Evolutionary conservation across 2,797 vertebrate genomes (phyloP).

Genomic region (Manis crassicaudata): DNA sequence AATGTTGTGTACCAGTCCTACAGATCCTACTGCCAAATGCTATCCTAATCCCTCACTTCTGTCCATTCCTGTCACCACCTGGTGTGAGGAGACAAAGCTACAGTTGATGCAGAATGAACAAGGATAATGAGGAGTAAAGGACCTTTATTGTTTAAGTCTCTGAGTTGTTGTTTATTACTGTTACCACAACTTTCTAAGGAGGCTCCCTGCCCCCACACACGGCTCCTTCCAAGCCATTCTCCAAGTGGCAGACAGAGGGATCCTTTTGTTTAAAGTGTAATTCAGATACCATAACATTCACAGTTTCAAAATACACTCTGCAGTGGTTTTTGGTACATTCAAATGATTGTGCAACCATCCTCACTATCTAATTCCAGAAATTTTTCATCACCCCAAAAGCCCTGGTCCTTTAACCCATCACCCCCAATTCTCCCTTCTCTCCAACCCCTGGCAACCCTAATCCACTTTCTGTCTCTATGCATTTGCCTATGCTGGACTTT

Average conservation of each 20-base stretch:
- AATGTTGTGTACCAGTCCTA: neutral
- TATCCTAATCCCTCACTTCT: neutral
- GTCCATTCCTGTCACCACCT: neutral
- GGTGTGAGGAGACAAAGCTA: neutral
- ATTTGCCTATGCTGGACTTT: neutral
- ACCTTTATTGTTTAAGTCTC: neutral
- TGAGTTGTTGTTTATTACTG: neutral
- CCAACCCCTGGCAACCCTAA: neutral
- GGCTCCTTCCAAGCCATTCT: neutral
- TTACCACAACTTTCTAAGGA: neutral
- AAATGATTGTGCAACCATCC: neutral
- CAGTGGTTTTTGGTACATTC: neutral
- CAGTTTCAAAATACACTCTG: neutral
- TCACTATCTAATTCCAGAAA: neutral
- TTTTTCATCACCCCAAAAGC: neutral
- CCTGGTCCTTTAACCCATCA: neutral
- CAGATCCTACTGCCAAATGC: neutral
- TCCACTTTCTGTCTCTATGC: neutral
- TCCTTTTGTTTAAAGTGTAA: neutral
- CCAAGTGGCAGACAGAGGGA: neutral
- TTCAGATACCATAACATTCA: neutral
- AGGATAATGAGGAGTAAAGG: neutral
- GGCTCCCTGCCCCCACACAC: neutral
- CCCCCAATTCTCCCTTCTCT: neutral
- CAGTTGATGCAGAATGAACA: neutral